Conservation (phyloP, 2,113 vertebrate species). For the Sterrhoptilus dennistouni region DNA sequence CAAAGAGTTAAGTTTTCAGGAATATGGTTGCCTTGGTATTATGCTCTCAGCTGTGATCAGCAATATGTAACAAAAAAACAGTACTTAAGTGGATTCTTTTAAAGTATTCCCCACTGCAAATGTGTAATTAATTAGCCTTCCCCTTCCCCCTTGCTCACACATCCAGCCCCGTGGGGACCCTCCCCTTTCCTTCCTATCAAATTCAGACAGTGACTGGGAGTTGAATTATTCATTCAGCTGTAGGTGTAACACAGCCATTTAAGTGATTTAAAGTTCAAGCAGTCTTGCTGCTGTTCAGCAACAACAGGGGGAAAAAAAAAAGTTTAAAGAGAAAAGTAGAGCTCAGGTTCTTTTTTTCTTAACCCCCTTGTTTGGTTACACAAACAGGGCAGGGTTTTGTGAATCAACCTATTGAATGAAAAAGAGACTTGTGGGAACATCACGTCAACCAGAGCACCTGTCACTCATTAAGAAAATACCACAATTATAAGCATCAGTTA, state of each 20-base stretch:
- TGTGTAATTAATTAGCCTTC: conserved; percentile 86
- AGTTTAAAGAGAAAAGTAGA: conserved; percentile 31
- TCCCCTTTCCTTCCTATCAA: conserved; percentile 52
- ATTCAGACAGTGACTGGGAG: conserved; percentile 60
- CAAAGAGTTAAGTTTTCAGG: conserved; percentile 51
- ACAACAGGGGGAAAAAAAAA: background rate
- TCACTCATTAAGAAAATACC: conserved; percentile 41
- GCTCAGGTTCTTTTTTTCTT: background rate
- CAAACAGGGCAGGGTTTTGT: background rate
- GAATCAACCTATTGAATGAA: conserved; percentile 38
- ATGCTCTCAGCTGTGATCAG: conserved; percentile 53
- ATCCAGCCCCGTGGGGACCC: conserved; percentile 75
- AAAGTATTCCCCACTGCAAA: conserved; percentile 81
- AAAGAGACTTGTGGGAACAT: background rate
- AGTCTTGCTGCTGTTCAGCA: conserved; percentile 14
- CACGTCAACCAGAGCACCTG: conserved; percentile 36
- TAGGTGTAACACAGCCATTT: conserved; percentile 65
- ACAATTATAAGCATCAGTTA: background rate
- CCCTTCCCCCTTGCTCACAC: conserved; percentile 65
- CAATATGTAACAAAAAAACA: conserved; percentile 44
- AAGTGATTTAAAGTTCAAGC: conserved; percentile 49
- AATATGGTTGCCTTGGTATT: conserved; percentile 45
- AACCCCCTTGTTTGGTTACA: conserved; percentile 28
- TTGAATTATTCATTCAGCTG: conserved; percentile 67
- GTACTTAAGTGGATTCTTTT: conserved; percentile 73